phyloP scores from a whole-genome alignment of 2,113 vertebrate species.

The Triplophysa siluroides region DNA sequence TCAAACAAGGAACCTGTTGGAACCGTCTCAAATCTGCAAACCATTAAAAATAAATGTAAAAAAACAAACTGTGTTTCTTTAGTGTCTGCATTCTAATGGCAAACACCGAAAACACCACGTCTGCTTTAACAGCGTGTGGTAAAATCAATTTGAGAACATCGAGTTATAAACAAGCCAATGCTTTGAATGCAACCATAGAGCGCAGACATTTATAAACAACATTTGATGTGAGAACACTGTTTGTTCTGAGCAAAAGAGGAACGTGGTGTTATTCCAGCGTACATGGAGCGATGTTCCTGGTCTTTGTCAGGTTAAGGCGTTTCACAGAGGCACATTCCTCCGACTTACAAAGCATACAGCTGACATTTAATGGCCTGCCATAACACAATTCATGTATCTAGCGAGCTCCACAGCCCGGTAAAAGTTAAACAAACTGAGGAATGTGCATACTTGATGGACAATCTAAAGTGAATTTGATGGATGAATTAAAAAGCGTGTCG shows the following conservation, averaged over 20 bases:
- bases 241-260: constrained; percentile 6
- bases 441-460: constrained; percentile 13
- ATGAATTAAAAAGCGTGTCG: constrained; percentile 3
- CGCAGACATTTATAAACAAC: not conserved
- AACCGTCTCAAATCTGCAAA: constrained; percentile 20
- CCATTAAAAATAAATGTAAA: constrained; percentile 32
- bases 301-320: not conserved
- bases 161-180: not conserved
- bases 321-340: constrained; percentile 24
- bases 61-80: constrained; percentile 3
- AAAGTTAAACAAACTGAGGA: constrained; percentile 4
- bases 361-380: constrained; percentile 19
- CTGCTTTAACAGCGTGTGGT: not conserved
- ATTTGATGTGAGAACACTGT: not conserved
- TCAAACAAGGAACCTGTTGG: not conserved
- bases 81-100: not conserved
- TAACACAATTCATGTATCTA: constrained; percentile 24
- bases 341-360: constrained; percentile 1
- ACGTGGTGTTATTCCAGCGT: not conserved
- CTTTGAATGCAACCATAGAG: constrained; percentile 4
- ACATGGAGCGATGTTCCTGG: not conserved
- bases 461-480: constrained; percentile 27
- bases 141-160: not conserved
- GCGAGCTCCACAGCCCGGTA: constrained; percentile 14
- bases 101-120: not conserved